phyloP scores from a whole-genome alignment of 2,797 vertebrate genomes.

The Danio kyathit region DNA sequence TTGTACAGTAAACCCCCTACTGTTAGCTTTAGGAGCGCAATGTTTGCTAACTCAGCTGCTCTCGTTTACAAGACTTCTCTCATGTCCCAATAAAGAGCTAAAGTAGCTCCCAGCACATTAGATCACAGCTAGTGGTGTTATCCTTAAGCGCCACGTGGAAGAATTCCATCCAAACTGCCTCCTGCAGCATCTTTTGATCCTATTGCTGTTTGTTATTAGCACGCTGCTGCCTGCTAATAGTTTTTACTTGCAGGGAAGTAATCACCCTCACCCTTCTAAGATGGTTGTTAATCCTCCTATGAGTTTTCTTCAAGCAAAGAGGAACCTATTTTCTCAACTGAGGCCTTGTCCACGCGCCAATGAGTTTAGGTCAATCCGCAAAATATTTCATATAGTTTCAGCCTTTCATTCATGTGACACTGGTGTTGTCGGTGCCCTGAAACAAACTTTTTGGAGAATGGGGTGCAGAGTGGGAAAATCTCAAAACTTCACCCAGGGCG shows the following conservation, averaged over 20 bases:
- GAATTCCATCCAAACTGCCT: slow-evolving; percentile 55
- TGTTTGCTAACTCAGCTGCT: slow-evolving; percentile 59
- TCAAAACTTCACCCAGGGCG: no score
- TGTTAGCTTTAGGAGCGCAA: slow-evolving; percentile 10
- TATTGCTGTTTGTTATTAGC: slow-evolving; percentile 62
- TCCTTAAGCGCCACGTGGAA: slow-evolving; percentile 45
- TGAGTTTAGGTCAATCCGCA: no score
- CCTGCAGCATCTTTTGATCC: slow-evolving; percentile 63
- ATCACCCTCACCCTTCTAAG: slow-evolving; percentile 54
- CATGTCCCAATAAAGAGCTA: slow-evolving; percentile 54
- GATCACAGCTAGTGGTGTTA: slow-evolving; percentile 39
- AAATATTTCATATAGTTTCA: no score
- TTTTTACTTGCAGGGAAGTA: slow-evolving; percentile 48
- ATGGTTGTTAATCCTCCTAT: slow-evolving; percentile 61
- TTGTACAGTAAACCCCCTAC: slow-evolving; percentile 5
- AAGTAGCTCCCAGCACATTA: slow-evolving; percentile 42
- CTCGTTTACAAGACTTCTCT: slow-evolving; percentile 48
- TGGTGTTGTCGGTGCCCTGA: no score
- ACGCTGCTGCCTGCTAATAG: slow-evolving; percentile 65
- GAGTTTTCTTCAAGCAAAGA: slow-evolving; percentile 62
- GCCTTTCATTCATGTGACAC: no score
- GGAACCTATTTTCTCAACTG: slow-evolving; percentile 63
- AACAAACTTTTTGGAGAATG: no score
- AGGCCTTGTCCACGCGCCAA: slow-evolving; percentile 9
- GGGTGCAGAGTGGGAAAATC: no score